Percentiles rank a stretch among this genome's conserved stretches.
These are phyloP conservation scores for Gila orcuttii DNA, from an alignment of 2,113 vertebrate genomes.

Conservation along the genomic window DNA sequence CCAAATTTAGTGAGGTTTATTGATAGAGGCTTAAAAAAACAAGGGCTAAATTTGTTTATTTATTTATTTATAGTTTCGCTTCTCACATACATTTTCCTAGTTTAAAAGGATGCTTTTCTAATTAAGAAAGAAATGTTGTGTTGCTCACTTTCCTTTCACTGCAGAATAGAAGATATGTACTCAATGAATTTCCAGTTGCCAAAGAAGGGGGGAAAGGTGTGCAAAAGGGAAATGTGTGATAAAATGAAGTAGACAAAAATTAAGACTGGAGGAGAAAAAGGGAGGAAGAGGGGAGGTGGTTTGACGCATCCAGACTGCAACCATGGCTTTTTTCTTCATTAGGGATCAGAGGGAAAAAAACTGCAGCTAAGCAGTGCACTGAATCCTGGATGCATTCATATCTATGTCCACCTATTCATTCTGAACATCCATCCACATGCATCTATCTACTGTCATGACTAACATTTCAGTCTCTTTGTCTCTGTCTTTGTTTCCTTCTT, in stretches of 20 bases:
- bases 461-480: slow-evolving; percentile 48
- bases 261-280: slow-evolving; percentile 6
- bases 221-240: background rate
- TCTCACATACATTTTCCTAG: background rate
- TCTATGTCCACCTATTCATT: slow-evolving; percentile 45
- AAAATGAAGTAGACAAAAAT: background rate
- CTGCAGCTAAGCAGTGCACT: slow-evolving; percentile 72
- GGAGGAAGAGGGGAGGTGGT: slow-evolving; percentile 48
- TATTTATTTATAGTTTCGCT: background rate
- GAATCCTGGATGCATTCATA: slow-evolving; percentile 73
- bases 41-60: too few relatives aligned
- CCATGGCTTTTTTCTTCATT: slow-evolving; percentile 64
- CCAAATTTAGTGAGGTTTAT: background rate
- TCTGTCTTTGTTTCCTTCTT: slow-evolving; percentile 26
- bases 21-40: background rate
- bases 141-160: background rate
- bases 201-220: slow-evolving; percentile 48
- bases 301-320: slow-evolving; percentile 59
- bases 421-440: slow-evolving; percentile 44
- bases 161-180: slow-evolving; percentile 64
- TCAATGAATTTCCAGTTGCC: slow-evolving; percentile 71
- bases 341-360: slow-evolving; percentile 58
- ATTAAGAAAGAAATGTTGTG: background rate
- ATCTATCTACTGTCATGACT: slow-evolving; percentile 21
- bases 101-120: background rate